These are phyloP conservation scores for Zaprionus davidi DNA, from an alignment of 1,140 invertebrate genomes.

Conservation along the genomic window DNA sequence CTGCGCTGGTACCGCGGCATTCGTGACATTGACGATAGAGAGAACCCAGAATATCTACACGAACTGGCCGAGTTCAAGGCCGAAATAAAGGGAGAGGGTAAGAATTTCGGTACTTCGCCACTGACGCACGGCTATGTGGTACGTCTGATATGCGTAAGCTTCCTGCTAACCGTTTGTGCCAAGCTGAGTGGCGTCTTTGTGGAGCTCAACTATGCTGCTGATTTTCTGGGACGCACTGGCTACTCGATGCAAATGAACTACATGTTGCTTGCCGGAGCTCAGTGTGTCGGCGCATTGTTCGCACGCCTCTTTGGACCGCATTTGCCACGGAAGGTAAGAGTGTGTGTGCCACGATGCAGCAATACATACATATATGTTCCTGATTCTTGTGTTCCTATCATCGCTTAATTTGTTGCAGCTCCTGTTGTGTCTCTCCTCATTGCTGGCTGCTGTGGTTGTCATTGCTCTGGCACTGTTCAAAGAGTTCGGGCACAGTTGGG, in stretches of 20 bases:
- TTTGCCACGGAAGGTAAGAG: conserved; percentile 56
- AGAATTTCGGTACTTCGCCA: conserved; percentile 39
- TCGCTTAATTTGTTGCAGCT: conserved; percentile 26
- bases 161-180: conserved; percentile 66
- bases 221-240: conserved; percentile 64
- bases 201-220: conserved; percentile 63
- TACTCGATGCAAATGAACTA: conserved; percentile 58
- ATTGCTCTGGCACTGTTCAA: conserved; percentile 61
- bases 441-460: conserved; percentile 54
- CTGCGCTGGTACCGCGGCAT: conserved; percentile 85
- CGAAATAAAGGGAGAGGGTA: conserved; percentile 31
- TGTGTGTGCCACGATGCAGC: background rate
- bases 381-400: no score
- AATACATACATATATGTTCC: background rate
- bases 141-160: conserved; percentile 54
- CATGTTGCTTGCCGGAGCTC: conserved; percentile 49
- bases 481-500: conserved; percentile 35
- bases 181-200: conserved; percentile 71
- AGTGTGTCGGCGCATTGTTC: conserved; percentile 54
- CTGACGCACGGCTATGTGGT: conserved; percentile 55
- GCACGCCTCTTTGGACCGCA: conserved; percentile 56
- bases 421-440: conserved; percentile 63
- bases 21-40: conserved; percentile 67
- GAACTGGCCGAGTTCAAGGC: conserved; percentile 68
- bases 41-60: conserved; percentile 62